Conservation (phyloP, 2,113 vertebrate genomes). For the Zeus faber region DNA sequence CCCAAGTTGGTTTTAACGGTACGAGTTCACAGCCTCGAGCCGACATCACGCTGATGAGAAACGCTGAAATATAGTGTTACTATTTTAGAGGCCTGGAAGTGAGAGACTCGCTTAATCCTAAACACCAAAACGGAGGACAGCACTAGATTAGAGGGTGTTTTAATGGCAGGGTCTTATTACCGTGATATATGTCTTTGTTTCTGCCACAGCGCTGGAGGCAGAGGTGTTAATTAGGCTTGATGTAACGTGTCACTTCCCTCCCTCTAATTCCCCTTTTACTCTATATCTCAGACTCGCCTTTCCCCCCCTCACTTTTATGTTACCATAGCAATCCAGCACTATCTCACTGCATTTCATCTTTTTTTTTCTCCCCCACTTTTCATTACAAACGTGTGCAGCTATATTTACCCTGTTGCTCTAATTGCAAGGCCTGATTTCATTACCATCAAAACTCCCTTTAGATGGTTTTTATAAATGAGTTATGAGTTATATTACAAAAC, state of each 20-base stretch:
- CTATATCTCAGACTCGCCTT: slow-evolving; percentile 7
- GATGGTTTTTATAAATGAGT: too few relatives aligned
- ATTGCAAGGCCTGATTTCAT: neutral
- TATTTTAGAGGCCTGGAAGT: slow-evolving; percentile 9
- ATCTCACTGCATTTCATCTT: too few relatives aligned
- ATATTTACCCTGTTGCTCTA: neutral
- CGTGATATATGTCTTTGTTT: slow-evolving; percentile 17
- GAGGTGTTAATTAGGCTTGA: slow-evolving; percentile 35
- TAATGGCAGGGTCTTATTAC: slow-evolving; percentile 48
- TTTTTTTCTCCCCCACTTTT: slow-evolving; percentile 3
- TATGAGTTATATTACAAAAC: too few relatives aligned
- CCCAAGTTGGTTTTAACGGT: slow-evolving; percentile 13
- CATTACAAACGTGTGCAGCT: neutral
- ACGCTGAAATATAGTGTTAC: slow-evolving; percentile 4
- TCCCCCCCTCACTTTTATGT: neutral
- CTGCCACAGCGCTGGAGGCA: neutral
- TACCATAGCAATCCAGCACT: neutral
- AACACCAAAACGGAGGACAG: slow-evolving; percentile 10
- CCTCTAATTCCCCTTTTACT: neutral
- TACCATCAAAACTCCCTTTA: too few relatives aligned
- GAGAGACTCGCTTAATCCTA: slow-evolving; percentile 22
- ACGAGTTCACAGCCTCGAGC: slow-evolving; percentile 1
- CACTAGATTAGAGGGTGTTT: slow-evolving; percentile 5
- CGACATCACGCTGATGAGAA: slow-evolving; percentile 29
- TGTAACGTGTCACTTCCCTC: slow-evolving; percentile 16